Evolutionary conservation across 1,140 invertebrate species (phyloP), one percentile per base, ranked within the genome.

Genomic region (Caenorhabditis inopinata): DNA sequence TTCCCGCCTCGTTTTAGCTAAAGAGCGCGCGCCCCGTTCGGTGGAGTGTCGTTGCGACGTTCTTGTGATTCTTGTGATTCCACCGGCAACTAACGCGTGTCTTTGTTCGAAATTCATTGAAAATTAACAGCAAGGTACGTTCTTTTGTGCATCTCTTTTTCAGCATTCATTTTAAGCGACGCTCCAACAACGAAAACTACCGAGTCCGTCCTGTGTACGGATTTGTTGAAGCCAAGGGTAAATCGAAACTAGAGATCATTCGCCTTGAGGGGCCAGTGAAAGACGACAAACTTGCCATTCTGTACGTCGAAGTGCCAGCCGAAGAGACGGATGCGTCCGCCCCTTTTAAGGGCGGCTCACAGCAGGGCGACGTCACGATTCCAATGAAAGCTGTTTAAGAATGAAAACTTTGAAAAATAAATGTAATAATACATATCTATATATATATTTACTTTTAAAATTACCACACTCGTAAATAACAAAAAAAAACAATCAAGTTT

Each of bases 121-220:
- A n/a, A n/a, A n/a, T n/a, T n/a, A n/a, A n/a, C n/a, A n/a, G n/a
- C n/a, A n/a, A 42, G 46, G 18, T 47, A 47, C 46, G 46, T 18
- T 7, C 14, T 47, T 7, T 47, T n/a, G 16, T 47, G 14, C 14
- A 4, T 12, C 46, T 47, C 46, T 18, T 4, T 16, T 18, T 47
- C 46, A 47, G 14, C 46, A 18, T 47, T 47, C n/a, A n/a, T n/a
- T n/a, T n/a, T n/a, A n/a, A n/a, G n/a, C n/a, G n/a, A n/a, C n/a
- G n/a, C n/a, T 84, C 82, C 16, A 85, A 85, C 76, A 86, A 86
- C 45, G 84, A 85, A 27, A 74, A 85, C 42, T 85, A 85, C 48
- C 78, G 84, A 9, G 85, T 85, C 21, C 82, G 86, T 27, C 84
- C 84, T 23, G 84, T 85, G 21, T 85, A 79, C 49, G 84, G 84